phyloP scores from a whole-genome alignment of 1,140 invertebrate genomes.

The Drosophila albomicans region DNA sequence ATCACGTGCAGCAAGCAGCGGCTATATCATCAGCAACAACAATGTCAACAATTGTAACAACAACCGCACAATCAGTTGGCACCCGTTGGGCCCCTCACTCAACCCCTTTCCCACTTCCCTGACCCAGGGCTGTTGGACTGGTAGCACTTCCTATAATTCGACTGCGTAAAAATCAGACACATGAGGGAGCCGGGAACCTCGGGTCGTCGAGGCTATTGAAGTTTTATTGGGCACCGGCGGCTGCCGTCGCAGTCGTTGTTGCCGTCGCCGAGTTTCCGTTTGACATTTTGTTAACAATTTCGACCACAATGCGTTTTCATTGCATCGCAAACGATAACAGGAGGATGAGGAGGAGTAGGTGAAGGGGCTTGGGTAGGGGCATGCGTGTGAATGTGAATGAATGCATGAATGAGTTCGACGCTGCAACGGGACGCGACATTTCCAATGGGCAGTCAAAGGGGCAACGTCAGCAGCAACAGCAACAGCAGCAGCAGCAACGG shows the following conservation, averaged over 20 bases:
- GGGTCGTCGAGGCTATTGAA: constrained; percentile 70
- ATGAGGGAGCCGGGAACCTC: constrained; percentile 3
- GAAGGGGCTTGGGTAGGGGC: constrained; percentile 7
- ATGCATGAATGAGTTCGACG: constrained; percentile 73
- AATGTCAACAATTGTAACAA: constrained; percentile 74
- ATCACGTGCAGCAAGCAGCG: constrained; percentile 63
- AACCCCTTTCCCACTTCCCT: not conserved
- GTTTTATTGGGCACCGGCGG: constrained; percentile 73
- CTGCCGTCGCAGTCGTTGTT: constrained; percentile 10
- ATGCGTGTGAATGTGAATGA: constrained; percentile 60
- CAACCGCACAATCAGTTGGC: constrained; percentile 76
- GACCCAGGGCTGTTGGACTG: not conserved
- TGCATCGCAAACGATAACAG: constrained; percentile 46
- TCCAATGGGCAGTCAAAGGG: constrained; percentile 14
- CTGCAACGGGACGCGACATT: constrained; percentile 31
- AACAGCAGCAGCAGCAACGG: too few relatives aligned
- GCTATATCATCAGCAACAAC: constrained; percentile 51
- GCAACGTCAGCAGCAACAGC: not conserved
- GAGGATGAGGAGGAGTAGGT: not conserved
- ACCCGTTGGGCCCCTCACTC: constrained; percentile 18
- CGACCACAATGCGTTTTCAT: constrained; percentile 83
- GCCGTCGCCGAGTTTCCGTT: constrained; percentile 71
- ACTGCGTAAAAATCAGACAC: constrained; percentile 54
- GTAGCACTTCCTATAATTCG: constrained; percentile 46
- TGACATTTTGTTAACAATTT: constrained; percentile 84